Percentiles rank a stretch among this genome's conserved stretches.
These are phyloP conservation scores for Anolis carolinensis DNA, from an alignment of 2,113 vertebrate species.

Conservation along the genomic window DNA sequence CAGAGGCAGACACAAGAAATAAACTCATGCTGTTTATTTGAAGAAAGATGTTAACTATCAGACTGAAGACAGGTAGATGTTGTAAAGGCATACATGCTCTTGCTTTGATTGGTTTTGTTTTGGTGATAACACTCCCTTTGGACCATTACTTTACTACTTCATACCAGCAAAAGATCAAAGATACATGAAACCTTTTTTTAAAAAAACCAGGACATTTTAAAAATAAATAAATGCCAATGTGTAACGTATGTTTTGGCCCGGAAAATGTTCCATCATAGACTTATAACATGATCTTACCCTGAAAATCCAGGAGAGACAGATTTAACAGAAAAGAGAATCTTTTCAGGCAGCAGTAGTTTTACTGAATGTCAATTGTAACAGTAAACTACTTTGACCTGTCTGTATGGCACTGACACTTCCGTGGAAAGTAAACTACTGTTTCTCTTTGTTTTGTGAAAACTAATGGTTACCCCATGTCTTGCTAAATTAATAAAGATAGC, in stretches of 20 bases:
- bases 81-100: slow-evolving; percentile 1
- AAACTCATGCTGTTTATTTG: slow-evolving; percentile 43
- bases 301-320: neutral
- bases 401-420: neutral
- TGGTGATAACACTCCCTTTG: neutral
- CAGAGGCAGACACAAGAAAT: neutral
- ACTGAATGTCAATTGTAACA: neutral
- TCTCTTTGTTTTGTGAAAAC: neutral
- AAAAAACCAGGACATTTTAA: neutral
- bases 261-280: neutral
- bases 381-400: neutral
- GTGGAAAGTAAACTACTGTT: neutral
- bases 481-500: neutral
- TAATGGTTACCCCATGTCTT: neutral
- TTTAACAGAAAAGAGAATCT: neutral
- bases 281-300: neutral
- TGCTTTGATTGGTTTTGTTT: neutral
- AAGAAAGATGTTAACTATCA: slow-evolving; percentile 6
- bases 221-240: neutral
- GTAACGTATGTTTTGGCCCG: neutral
- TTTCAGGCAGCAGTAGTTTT: neutral
- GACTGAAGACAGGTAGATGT: neutral
- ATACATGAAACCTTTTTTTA: neutral
- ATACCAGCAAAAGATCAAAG: neutral
- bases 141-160: neutral